Base-by-base conservation (phyloP, 2,888 invertebrate species). In the Drosophila macrospina region DNA sequence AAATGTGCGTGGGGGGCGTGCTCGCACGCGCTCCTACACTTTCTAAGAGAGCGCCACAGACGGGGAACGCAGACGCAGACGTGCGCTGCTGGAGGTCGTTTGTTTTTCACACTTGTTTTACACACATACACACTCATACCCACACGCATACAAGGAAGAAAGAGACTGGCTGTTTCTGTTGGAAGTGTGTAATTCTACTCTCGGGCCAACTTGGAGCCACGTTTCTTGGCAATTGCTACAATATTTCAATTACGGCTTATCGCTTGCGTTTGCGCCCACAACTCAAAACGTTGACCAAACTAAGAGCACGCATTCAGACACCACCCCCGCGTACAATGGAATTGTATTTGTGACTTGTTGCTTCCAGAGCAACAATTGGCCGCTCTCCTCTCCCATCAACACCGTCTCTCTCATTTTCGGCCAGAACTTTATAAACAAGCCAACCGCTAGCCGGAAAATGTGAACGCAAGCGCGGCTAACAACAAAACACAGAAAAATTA, bases 51-150 rank as follows among this genome's bases (percentile, higher is more conserved):
- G 74, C 74, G 74, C 57, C 71, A 52, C 68, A 74, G 62, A 69
- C 39, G 50, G 16, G 39, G 42, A 61, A 64, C 48, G 42, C 36
- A 45, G 41, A 52, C 42, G 55, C 64, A 57, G 47, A 51, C 60
- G 59, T 62, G 68, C 81, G 67, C 80, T 41, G 86, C 86, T 82
- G 82, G 82, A 86, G 89, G 85, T 85, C 85, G 88, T 77, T 81
- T 77, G 79, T 79, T 87, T 76, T 85, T 86, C 83, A 86, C 89
- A 87, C 89, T 89, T 88, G 88, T 71, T 82, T 61, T 64, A 86
- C 71, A 74, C 73, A 69, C 39, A 62, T 45, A 56, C 59, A 30
- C 44, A 45, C 54, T 20, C 28, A 30, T 24, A 48, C 48, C 26
- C 47, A 45, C 28, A 75, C 36, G 13, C 57, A 42, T 44, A 5